Percentiles rank a stretch among this genome's conserved stretches.
Conservation (phyloP, 2,113 vertebrate species). For the Martes martes region DNA sequence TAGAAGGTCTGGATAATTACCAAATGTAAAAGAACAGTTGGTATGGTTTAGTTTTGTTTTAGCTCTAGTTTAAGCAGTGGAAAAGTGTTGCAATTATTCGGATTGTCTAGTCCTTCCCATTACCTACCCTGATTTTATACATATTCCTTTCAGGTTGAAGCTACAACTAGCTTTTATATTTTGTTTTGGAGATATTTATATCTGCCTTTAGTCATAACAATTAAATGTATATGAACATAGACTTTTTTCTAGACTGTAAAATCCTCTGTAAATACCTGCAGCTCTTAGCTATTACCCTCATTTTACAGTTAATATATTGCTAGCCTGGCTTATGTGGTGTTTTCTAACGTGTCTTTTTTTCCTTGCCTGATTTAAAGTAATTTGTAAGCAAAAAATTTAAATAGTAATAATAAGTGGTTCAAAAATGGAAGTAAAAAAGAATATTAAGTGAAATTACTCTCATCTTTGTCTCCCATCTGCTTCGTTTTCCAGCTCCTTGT, state of each 20-base stretch:
- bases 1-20: neutral
- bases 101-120: neutral
- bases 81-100: neutral
- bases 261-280: neutral
- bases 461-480: neutral
- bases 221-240: neutral
- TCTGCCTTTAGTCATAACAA: constrained; percentile 6
- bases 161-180: neutral
- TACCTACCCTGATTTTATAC: neutral
- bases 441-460: neutral
- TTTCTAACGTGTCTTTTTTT: neutral
- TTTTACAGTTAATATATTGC: neutral
- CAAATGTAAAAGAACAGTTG: neutral
- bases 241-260: neutral
- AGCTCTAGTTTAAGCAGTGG: neutral
- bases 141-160: constrained; percentile 23
- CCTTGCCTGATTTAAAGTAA: neutral
- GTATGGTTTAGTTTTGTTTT: constrained; percentile 5
- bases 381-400: neutral
- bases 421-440: neutral
- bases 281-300: neutral
- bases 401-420: neutral
- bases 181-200: neutral
- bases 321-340: neutral
- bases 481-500: neutral